Evolutionary conservation across 2,113 vertebrate genomes (phyloP), one percentile per base, ranked within the genome.

Genomic region (Platichthys flesus): DNA sequence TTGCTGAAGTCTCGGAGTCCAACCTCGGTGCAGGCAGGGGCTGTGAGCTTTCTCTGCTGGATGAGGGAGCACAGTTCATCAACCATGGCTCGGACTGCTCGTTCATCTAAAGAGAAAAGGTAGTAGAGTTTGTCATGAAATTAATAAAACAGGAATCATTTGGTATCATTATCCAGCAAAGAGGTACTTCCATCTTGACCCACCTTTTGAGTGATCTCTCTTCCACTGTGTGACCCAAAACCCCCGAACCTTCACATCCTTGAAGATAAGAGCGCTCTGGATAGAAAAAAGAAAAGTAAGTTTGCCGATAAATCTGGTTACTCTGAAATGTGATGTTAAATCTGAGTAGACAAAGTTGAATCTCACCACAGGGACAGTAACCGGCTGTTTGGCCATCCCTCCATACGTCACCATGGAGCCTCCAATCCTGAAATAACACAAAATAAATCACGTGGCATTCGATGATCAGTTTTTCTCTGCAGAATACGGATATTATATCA

Each of bases 191-290:
- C 4, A 56, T 24, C 15, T 15, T 0, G 16, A 67, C 96, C 95
- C 79, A 99, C 98, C 93, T 1, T 94, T 91, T 0, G 84, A 85
- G 0, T 96, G 94, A 15, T 95, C 90, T 81, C 85, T 96, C 81
- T 95, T 96, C 98, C 98, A 99, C 74, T 96, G 95, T 0, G 97
- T 97, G 81, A 99, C 92, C 98, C 97, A 99, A 92, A 99, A 99
- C 6, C 98, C 98, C 0, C 93, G 91, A 62, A 99, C 88, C 76
- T 92, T 96, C 74, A 97, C 81, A 28, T 99, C 94, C 76, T 95
- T 97, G 84, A 99, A 99, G 85, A 99, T 99, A 70, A 99, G 95
- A 0, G 95, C 94, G 0, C 98, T 96, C 98, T 99, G 83, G 67
- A 87, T 31, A 45, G 88, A 52, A 54, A 8, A 20, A 54, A 76